A percentile compares a stretch with the other conserved stretches of the same genome.
Conservation (phyloP, 2,888 invertebrate species). For the Caenorhabditis doughertyi region DNA sequence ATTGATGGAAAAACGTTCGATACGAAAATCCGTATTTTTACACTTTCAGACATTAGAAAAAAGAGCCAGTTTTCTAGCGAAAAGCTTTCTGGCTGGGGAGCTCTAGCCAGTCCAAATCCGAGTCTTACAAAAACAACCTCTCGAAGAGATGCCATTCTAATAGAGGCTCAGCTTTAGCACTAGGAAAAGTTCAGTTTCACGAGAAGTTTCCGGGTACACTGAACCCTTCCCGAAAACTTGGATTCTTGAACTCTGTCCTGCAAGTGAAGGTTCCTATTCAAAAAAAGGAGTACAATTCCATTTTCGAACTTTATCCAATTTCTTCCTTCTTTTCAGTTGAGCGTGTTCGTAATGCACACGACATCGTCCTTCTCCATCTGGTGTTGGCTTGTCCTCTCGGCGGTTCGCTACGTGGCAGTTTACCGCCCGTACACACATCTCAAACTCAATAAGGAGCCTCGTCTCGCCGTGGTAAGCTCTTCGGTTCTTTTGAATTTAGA, state of each 20-base stretch:
- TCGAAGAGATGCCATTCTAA: too few relatives aligned
- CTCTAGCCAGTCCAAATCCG: too few relatives aligned
- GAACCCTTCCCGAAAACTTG: background rate
- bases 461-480: slow-evolving; percentile 74
- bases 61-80: too few relatives aligned
- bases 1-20: too few relatives aligned
- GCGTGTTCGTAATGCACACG: slow-evolving; percentile 79
- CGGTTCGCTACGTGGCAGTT: slow-evolving; percentile 80
- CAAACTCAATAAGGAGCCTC: slow-evolving; percentile 76
- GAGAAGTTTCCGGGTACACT: background rate
- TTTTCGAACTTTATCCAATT: slow-evolving; percentile 13
- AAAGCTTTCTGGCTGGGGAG: too few relatives aligned
- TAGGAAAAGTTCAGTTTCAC: too few relatives aligned
- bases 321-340: slow-evolving; percentile 77
- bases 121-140: too few relatives aligned
- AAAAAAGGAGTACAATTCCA: slow-evolving; percentile 1
- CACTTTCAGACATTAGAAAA: too few relatives aligned
- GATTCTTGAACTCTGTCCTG: background rate
- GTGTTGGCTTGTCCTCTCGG: slow-evolving; percentile 80
- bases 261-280: background rate
- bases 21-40: too few relatives aligned
- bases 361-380: slow-evolving; percentile 80
- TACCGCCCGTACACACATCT: slow-evolving; percentile 80
- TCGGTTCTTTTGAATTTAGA: background rate
- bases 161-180: too few relatives aligned